Base-by-base conservation (phyloP, 2,888 invertebrate species). In the Epicampocera succincta region DNA sequence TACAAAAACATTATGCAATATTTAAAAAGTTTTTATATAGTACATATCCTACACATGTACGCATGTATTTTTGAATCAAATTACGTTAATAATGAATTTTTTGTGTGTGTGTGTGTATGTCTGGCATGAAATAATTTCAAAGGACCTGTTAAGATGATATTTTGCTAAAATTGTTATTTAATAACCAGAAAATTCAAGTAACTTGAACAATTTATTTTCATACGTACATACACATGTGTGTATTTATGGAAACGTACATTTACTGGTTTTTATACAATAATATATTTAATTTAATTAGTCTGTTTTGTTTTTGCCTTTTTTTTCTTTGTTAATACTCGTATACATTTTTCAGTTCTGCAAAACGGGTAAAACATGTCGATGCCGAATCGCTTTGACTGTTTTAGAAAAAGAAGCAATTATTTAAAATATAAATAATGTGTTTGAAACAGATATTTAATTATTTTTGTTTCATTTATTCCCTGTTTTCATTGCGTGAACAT, bases 341-440 rank as follows among this genome's bases (percentile, higher is more conserved):
- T n/a, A n/a, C n/a, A n/a, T n/a, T 40, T 8, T 48, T 42, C n/a
- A 63, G 8, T n/a, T 63, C 12, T 48, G 3, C 8, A 8, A 58
- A 68, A 68, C 75, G 13, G 48, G 75, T 65, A 44, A 75, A 56
- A 75, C 75, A 68, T 68, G 75, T 68, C 60, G 21, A 0, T 46
- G 12, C 21, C 29, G 12, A 6, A 29, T 66, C 40, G 13, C n/a
- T 60, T 58, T 58, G 13, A 15, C 11, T 33, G 29, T 54, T 54
- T 56, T 29, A 25, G 33, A 33, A 33, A 8, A 33, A 19, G 56
- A 72, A 72, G 40, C 38, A 72, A 72, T 61, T 72, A 58, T 66
- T 56, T 68, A 25, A 21, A 46, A 63, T n/a, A 19, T 5, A 54
- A 54, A 42, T 46, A 19, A 58, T 48, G 2, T 66, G 46, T 58